phyloP scores from a whole-genome alignment of 2,113 vertebrate genomes.

The Gyps fulvus region DNA sequence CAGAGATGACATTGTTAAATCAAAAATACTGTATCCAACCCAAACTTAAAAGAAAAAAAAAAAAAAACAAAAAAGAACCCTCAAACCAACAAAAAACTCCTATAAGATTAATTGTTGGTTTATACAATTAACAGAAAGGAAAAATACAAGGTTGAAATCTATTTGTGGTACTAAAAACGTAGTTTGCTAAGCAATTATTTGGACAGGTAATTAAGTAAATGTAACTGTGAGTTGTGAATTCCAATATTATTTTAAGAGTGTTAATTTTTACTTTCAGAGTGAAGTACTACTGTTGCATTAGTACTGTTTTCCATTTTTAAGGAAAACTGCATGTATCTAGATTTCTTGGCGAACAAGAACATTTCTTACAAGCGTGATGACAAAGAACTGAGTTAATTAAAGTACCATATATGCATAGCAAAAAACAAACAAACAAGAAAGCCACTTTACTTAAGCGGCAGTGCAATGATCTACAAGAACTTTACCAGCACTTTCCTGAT shows the following conservation, averaged over 20 bases:
- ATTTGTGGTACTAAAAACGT: neutral
- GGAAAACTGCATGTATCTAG: neutral
- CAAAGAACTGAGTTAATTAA: neutral
- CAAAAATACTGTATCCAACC: neutral
- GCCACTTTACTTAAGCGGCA: neutral
- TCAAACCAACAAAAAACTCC: neutral
- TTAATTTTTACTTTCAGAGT: neutral
- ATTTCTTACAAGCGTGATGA: neutral
- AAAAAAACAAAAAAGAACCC: neutral
- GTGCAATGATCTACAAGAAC: neutral
- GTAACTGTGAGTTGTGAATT: neutral
- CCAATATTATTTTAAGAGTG: neutral
- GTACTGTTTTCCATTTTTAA: neutral
- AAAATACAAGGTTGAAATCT: neutral
- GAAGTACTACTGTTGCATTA: neutral
- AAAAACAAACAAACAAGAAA: neutral
- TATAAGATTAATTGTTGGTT: neutral
- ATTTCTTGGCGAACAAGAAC: neutral
- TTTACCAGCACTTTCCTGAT: neutral
- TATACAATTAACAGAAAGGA: neutral
- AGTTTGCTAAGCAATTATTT: neutral
- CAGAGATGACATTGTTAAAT: neutral
- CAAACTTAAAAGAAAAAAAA: no score
- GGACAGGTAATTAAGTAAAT: neutral
- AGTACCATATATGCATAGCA: neutral